Conservation (phyloP, 2,888 invertebrate genomes). For the Automeris io region DNA sequence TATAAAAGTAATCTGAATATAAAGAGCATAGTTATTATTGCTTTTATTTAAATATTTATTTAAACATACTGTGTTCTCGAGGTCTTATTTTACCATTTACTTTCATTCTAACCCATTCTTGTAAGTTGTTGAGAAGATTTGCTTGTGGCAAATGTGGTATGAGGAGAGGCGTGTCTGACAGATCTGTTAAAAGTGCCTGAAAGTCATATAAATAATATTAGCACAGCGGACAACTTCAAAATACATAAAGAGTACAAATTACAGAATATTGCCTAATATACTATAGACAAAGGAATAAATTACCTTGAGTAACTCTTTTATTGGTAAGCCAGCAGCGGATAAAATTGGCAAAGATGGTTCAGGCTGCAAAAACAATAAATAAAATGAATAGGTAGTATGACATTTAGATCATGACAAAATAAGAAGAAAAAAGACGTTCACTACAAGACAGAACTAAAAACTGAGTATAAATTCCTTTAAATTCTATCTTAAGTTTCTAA, state of each 20-base stretch:
- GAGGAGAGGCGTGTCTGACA: constrained; percentile 47
- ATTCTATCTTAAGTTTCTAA: too few species aligned
- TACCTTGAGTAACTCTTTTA: constrained; percentile 51
- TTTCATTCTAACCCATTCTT: constrained; percentile 53
- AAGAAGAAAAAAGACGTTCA: too few species aligned
- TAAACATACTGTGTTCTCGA: constrained; percentile 38
- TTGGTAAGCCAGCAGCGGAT: constrained; percentile 40
- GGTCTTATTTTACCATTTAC: constrained; percentile 43
- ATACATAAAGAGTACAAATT: not conserved
- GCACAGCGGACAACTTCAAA: not conserved
- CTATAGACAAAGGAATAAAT: not conserved
- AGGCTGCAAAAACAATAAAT: constrained; percentile 31
- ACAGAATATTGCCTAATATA: not conserved
- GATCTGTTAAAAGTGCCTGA: constrained; percentile 56
- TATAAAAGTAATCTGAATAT: not conserved
- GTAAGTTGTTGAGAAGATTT: constrained; percentile 46
- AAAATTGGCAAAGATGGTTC: constrained; percentile 37
- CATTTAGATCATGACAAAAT: too few species aligned
- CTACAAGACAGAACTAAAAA: too few species aligned
- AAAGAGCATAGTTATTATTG: not conserved
- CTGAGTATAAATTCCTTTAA: too few species aligned
- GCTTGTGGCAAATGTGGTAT: constrained; percentile 64
- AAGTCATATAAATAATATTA: constrained; percentile 12
- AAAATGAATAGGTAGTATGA: not conserved
- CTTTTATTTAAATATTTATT: not conserved